Evolutionary conservation across 2,113 vertebrate species (phyloP).

Genomic region (Isichthys henryi): DNA sequence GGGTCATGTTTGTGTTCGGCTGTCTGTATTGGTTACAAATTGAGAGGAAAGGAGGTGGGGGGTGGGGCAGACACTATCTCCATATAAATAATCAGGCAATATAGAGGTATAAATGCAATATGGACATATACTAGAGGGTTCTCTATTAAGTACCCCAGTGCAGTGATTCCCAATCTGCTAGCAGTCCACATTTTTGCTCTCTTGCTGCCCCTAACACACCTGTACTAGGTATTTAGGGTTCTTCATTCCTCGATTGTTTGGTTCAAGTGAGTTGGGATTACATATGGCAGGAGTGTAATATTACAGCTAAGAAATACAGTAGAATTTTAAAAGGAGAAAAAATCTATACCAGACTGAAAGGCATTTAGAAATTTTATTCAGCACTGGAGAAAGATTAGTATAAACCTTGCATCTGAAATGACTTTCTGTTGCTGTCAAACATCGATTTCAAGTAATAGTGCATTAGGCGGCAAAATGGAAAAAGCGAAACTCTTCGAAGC

Average conservation of each 20-base stretch:
- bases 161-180: not conserved
- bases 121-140: not conserved
- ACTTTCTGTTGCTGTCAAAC: conserved; percentile 41
- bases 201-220: not conserved
- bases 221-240: not conserved
- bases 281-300: not conserved
- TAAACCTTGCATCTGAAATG: conserved; percentile 36
- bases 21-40: not conserved
- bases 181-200: not conserved
- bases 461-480: conserved; percentile 36
- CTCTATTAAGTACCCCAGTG: not conserved
- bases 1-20: not conserved
- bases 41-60: not conserved
- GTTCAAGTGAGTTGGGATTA: not conserved
- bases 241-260: not conserved
- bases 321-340: not conserved
- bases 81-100: not conserved
- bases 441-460: conserved; percentile 48
- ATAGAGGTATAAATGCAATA: not conserved
- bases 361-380: conserved; percentile 52
- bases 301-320: not conserved
- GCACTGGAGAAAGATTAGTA: conserved; percentile 44
- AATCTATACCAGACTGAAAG: not conserved
- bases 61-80: not conserved
- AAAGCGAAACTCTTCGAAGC: conserved; percentile 18